A percentile compares a stretch with the other conserved stretches of the same genome.
These are phyloP conservation scores for Eupeodes corollae DNA, from an alignment of 1,140 invertebrate species.

Conservation along the genomic window DNA sequence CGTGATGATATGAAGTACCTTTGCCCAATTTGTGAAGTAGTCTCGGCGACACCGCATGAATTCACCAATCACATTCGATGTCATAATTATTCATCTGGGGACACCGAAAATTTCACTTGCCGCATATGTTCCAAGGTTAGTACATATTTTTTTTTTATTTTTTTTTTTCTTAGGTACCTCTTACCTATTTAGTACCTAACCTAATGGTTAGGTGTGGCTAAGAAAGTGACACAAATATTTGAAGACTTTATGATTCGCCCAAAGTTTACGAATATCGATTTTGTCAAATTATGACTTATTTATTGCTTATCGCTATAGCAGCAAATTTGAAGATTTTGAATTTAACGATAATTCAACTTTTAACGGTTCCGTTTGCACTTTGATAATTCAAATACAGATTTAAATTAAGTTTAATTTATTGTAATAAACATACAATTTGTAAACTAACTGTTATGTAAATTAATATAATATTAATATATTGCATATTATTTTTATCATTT, in stretches of 20 bases:
- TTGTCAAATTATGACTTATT: no score
- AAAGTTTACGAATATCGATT: no score
- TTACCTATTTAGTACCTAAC: background rate
- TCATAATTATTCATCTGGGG: conserved; percentile 45
- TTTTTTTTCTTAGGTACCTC: background rate
- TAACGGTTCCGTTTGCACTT: no score
- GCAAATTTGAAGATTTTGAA: no score
- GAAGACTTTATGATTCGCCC: background rate
- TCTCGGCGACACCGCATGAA: conserved; percentile 48
- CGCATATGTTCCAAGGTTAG: conserved; percentile 43
- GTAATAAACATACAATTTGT: no score
- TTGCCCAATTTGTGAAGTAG: conserved; percentile 53
- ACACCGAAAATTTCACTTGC: conserved; percentile 42
- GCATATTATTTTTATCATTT: no score
- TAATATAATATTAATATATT: no score
- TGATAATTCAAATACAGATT: no score
- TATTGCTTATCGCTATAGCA: no score
- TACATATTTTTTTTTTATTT: background rate
- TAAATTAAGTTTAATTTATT: no score
- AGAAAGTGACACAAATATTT: background rate
- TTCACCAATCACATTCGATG: conserved; percentile 58
- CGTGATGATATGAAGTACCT: conserved; percentile 38
- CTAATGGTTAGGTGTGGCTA: background rate
- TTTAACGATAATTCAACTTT: no score
- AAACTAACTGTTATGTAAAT: no score